Percentiles rank a stretch among this genome's conserved stretches.
phyloP scores from a whole-genome alignment of 2,113 vertebrate genomes.

The Ardeotis arabs region DNA sequence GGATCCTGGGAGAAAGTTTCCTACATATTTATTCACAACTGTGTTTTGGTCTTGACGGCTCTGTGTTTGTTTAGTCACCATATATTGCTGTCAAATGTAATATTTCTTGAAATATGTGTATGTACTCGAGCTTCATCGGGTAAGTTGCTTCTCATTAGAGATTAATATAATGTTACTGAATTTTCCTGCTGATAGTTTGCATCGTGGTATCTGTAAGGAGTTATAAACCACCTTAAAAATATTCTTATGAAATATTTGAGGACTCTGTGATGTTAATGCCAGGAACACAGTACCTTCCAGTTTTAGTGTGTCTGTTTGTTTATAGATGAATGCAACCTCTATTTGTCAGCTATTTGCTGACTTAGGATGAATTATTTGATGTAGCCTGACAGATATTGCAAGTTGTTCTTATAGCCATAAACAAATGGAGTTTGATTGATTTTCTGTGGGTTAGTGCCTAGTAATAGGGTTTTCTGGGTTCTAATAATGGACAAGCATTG shows the following conservation, averaged over 20 bases:
- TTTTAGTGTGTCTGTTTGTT: not conserved
- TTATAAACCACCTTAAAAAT: not conserved
- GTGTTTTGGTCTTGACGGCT: not conserved
- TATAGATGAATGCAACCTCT: not conserved
- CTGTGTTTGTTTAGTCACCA: not conserved
- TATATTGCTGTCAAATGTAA: not conserved
- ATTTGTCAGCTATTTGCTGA: conserved; percentile 19
- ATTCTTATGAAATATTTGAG: not conserved
- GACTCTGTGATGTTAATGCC: not conserved
- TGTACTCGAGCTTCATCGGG: not conserved
- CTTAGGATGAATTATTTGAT: conserved; percentile 17
- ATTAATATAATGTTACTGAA: not conserved
- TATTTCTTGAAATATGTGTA: not conserved
- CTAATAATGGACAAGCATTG: conserved; percentile 8
- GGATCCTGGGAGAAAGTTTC: not conserved
- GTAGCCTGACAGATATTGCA: conserved; percentile 1
- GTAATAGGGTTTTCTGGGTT: conserved; percentile 35
- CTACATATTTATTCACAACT: not conserved
- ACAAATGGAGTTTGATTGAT: conserved; percentile 49
- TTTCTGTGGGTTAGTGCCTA: conserved; percentile 42
- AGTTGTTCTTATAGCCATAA: conserved; percentile 12
- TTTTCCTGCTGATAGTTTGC: not conserved
- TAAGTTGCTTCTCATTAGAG: not conserved
- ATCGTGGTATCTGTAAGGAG: fast-evolving
- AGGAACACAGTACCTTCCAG: not conserved